Base-by-base conservation (phyloP, 2,797 vertebrate species). In the Microctenopoma steveboyesi region DNA sequence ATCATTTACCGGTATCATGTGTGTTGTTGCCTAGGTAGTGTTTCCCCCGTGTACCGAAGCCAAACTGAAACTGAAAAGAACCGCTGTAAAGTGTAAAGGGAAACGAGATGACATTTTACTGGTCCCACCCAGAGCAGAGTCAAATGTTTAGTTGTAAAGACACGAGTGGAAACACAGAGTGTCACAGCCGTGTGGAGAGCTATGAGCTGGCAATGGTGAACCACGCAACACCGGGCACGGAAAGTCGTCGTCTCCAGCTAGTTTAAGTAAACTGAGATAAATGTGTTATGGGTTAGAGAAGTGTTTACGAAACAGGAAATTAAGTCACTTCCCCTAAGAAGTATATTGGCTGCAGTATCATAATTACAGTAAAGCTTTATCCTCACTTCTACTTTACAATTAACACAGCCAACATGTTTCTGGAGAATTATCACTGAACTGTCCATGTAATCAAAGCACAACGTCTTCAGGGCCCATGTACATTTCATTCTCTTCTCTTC, bases 261-360 rank as follows among this genome's bases (percentile, higher is more conserved):
- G 61, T 65, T 83, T 16, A 39, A 69, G 69, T 73, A 70, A 76
- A 86, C 37, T 64, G 28, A 80, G 72, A 84, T 76, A 80, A 84
- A 81, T 69, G 63, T 79, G 81, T 61, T 27, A 69, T 64, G 74
- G 75, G 76, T 84, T 55, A 81, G 68, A 78, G 72, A 86, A 85
- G 74, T 81, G 78, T 86, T 89, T 82, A 71, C 46, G 64, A 86
- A 90, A 90, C 84, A 90, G 92, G 90, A 92, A 89, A 84, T 88
- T 35, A 76, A 64, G 66, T 89, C 88, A 92, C 82, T 89, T 92
- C 89, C 87, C 52, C 43, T 43, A 45, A 75, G 46, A 77, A 68
- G 64, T 69, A 50, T 43, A 67, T 68, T 83, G 65, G 68, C 69
- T 72, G n/a, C 64, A 50, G 65, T 46, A 22, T 18, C 18, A 16